These are phyloP conservation scores for Venturia canescens DNA, from an alignment of 1,140 invertebrate genomes.

Conservation along the genomic window DNA sequence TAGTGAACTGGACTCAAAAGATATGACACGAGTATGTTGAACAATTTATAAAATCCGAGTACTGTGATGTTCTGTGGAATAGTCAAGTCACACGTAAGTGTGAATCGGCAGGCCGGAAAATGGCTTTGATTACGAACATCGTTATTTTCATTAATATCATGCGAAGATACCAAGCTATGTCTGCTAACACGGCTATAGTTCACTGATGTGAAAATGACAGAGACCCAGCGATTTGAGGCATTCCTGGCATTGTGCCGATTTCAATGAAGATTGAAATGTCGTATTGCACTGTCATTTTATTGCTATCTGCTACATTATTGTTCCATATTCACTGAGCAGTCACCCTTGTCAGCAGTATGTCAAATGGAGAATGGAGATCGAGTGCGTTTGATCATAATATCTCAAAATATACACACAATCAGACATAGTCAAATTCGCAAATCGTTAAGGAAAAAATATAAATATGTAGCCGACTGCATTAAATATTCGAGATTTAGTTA, in stretches of 20 bases:
- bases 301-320: not conserved
- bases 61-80: not conserved
- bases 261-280: slow-evolving; percentile 22
- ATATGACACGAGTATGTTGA: no score
- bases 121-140: slow-evolving; percentile 37
- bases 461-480: no score
- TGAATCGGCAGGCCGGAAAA: slow-evolving; percentile 52
- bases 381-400: no score
- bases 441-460: no score
- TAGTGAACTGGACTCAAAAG: no score
- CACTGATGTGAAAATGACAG: slow-evolving; percentile 27
- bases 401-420: no score
- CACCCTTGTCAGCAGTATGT: no score
- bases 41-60: no score
- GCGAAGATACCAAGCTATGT: slow-evolving; percentile 19
- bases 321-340: not conserved
- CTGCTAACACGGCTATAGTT: not conserved
- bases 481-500: no score
- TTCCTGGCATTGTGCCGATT: slow-evolving; percentile 54
- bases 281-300: not conserved
- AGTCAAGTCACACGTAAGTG: not conserved
- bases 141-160: slow-evolving; percentile 50
- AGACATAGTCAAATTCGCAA: no score
- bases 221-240: slow-evolving; percentile 40
- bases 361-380: no score